Evolutionary conservation across 37 sponge, comb jelly and placozoan genomes (phyloP).

Genomic region (Ianthella basta): DNA sequence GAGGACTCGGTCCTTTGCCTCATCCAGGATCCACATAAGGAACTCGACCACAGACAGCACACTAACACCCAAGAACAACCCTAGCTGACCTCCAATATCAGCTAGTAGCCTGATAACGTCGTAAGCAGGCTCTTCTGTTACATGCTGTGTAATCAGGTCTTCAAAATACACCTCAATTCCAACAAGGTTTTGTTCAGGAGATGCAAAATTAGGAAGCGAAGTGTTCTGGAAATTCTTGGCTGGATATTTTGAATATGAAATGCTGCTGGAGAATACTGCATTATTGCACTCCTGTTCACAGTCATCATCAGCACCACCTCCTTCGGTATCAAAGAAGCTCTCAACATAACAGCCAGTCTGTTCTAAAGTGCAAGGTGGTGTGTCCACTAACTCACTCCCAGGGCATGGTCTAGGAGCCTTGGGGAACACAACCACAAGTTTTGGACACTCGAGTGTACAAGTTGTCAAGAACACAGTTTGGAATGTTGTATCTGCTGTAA

Average conservation of each 20-base stretch:
- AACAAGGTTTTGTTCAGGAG: conserved; percentile 36
- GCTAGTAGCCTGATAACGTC: neutral
- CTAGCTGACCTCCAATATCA: conserved; percentile 47
- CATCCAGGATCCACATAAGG: conserved; percentile 19
- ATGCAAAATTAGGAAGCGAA: neutral
- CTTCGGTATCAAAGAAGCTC: neutral
- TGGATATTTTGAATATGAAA: neutral
- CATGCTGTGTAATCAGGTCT: neutral
- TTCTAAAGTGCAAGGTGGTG: neutral
- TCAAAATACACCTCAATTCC: conserved; percentile 31
- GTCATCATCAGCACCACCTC: no score
- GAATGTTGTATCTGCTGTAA: neutral
- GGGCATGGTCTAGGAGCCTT: neutral
- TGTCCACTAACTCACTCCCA: neutral
- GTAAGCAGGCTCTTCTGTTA: conserved; percentile 3
- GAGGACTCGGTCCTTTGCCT: neutral
- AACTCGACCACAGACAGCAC: conserved; percentile 20
- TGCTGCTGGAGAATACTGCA: neutral
- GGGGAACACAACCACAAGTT: neutral
- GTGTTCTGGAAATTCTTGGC: neutral
- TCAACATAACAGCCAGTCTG: neutral
- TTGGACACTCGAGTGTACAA: neutral
- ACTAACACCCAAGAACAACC: conserved; percentile 33
- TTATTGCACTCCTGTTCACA: neutral
- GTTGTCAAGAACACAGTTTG: conserved; percentile 20